Evolutionary conservation across 2,888 invertebrate species (phyloP), one percentile per base, ranked within the genome.

Genomic region (Tanypteryx hageni): DNA sequence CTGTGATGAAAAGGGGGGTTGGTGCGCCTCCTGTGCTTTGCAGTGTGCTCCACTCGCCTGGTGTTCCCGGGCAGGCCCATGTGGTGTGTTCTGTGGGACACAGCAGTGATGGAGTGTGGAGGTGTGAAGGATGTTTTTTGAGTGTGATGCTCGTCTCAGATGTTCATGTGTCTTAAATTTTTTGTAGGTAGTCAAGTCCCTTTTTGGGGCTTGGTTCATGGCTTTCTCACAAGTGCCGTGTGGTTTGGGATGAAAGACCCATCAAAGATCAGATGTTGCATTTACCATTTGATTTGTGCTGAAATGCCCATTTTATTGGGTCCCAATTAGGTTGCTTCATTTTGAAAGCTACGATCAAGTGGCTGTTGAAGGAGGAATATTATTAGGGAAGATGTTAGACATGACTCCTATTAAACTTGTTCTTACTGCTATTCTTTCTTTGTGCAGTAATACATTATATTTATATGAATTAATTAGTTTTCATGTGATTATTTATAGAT

Each of bases 91-190:
- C 56, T 89, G 44, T 64, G 61, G 64, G 64, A 68, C 64, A 68
- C 31, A 44, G 89, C 89, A 89, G 89, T 89, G 89, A 89, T 76
- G 89, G 86, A 85, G 27, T 76, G n/a, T 76, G 84, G 86, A 89
- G 64, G 64, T 89, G 89, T 89, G 89, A 64, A 31, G 68, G 89
- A 89, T 64, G 31, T n/a, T 44, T 89, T 89, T 8, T 10, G 61
- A 89, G 89, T 89, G 89, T 64, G 64, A 89, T 89, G 89, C 64
- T 89, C 68, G 31, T 89, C 68, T 89, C 64, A 18, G 64, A 89
- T 89, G 57, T 22, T n/a, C 31, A 58, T 64, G 89, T 89, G 89
- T 89, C 64, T 64, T 16, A 11, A 68, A 64, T 68, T 89, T 89
- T 64, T 64, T 18, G 27, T 64, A 64, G 61, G 89, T 18, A 44